phyloP scores from a whole-genome alignment of 2,888 invertebrate genomes.

The Lepidocyrtoides sp. region DNA sequence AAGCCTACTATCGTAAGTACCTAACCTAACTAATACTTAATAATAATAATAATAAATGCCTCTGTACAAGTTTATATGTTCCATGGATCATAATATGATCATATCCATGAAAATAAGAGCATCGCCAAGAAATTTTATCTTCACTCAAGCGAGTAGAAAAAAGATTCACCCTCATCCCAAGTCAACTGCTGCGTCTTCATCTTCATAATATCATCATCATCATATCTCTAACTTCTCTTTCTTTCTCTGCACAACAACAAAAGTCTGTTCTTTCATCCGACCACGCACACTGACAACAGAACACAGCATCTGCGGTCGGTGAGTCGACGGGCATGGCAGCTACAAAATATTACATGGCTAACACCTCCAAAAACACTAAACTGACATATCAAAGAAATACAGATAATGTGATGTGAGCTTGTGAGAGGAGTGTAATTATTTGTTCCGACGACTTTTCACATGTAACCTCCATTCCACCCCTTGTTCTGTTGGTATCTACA shows the following conservation, averaged over 20 bases:
- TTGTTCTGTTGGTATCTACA: slow-evolving; percentile 25
- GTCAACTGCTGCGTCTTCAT: background rate
- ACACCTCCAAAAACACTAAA: slow-evolving; percentile 19
- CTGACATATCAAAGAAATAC: slow-evolving; percentile 38
- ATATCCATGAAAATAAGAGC: slow-evolving; percentile 49
- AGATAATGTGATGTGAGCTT: background rate
- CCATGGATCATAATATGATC: slow-evolving; percentile 31
- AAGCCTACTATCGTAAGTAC: slow-evolving; percentile 36
- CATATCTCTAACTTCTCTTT: too few species aligned
- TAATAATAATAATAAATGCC: background rate
- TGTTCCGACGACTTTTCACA: background rate
- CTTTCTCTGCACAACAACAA: slow-evolving; percentile 54
- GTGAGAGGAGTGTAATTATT: background rate
- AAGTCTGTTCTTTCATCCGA: slow-evolving; percentile 64
- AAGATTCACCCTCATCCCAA: slow-evolving; percentile 70
- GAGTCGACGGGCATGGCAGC: slow-evolving; percentile 33
- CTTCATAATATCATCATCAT: slow-evolving; percentile 54
- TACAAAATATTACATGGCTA: slow-evolving; percentile 15
- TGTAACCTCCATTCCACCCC: slow-evolving; percentile 27
- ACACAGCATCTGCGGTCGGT: slow-evolving; percentile 44
- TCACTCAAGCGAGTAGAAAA: slow-evolving; percentile 58
- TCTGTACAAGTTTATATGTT: background rate
- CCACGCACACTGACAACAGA: slow-evolving; percentile 61
- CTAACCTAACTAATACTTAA: too few species aligned
- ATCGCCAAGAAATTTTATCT: slow-evolving; percentile 61